Conservation (phyloP, 2,888 invertebrate species). For the Hipparchia semele region DNA sequence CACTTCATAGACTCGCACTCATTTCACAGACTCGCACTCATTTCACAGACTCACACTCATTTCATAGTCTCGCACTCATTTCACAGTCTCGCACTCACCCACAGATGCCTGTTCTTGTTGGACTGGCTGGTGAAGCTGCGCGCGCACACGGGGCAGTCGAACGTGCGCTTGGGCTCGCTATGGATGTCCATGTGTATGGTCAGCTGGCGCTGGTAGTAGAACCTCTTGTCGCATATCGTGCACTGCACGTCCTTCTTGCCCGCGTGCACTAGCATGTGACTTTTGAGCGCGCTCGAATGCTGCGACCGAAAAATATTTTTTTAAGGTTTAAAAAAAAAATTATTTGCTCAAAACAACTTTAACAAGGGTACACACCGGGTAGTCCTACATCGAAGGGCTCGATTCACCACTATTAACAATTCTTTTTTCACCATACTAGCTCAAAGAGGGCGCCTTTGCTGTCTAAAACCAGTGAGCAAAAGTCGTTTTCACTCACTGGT, state of each 20-base stretch:
- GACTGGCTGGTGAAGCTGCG: conserved; percentile 16
- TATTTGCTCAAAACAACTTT: too few relatives aligned
- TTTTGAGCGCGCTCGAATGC: conserved; percentile 5
- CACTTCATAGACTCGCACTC: background rate
- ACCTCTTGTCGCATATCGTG: conserved; percentile 11
- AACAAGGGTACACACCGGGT: too few relatives aligned
- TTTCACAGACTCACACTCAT: background rate
- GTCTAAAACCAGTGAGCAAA: too few relatives aligned
- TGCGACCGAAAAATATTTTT: background rate
- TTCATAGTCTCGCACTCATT: background rate
- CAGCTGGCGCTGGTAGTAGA: conserved; percentile 15
- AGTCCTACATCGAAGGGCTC: too few relatives aligned
- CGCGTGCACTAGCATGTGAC: conserved; percentile 8
- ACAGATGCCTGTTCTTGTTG: conserved; percentile 12
- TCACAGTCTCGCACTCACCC: background rate
- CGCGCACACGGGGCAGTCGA: conserved; percentile 21
- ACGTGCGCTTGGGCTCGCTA: conserved; percentile 12
- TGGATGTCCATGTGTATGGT: conserved; percentile 16
- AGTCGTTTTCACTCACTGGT: too few relatives aligned
- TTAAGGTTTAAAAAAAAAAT: background rate
- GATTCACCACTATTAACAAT: too few relatives aligned
- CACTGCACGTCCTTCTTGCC: conserved; percentile 12
- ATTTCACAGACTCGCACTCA: background rate
- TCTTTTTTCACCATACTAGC: too few relatives aligned
- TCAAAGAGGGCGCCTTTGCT: too few relatives aligned